Evolutionary conservation across 2,888 invertebrate species (phyloP).

Genomic region (Tribolium freemani): DNA sequence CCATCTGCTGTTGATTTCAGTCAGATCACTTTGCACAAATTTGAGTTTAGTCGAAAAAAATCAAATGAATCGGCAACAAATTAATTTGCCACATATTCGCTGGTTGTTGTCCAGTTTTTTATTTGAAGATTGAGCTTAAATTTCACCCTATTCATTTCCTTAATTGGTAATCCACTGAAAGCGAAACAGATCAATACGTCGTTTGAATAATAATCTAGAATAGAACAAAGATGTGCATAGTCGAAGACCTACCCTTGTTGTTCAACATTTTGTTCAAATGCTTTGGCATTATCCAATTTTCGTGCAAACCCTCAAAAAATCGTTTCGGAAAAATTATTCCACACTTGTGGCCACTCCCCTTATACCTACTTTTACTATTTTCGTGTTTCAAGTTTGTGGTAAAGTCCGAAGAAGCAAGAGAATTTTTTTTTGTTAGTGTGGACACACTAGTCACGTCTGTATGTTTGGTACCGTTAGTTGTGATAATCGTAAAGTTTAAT

Average conservation of each 20-base stretch:
- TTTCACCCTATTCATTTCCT: no score
- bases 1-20: no score
- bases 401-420: background rate
- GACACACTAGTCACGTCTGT: background rate
- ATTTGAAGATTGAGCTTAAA: no score
- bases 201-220: no score
- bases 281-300: background rate
- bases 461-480: background rate
- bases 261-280: background rate
- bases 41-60: no score
- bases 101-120: no score
- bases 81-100: no score
- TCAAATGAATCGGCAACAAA: no score
- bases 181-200: no score
- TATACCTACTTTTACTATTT: background rate
- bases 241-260: background rate
- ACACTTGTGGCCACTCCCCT: background rate
- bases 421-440: background rate
- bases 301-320: background rate
- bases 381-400: background rate
- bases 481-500: background rate
- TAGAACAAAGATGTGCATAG: background rate
- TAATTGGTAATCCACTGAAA: no score
- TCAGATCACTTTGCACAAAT: no score
- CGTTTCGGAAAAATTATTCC: background rate